Evolutionary conservation across 2,888 invertebrate species (phyloP).

Genomic region (Apomyelois bistriatella): DNA sequence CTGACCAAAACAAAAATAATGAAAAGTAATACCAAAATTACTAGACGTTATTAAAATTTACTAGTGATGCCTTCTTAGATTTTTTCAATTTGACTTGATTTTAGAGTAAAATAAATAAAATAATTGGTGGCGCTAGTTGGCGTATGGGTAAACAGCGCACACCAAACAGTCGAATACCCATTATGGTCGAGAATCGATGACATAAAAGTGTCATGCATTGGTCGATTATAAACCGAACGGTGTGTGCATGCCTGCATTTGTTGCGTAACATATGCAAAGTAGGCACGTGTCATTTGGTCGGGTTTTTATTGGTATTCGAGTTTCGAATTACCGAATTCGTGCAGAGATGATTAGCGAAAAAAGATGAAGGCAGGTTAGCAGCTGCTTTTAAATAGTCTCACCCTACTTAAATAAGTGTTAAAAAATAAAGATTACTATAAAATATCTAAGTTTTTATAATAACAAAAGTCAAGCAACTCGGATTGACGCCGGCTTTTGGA

Average conservation of each 20-base stretch:
- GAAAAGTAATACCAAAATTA: too few species aligned
- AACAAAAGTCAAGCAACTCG: too few species aligned
- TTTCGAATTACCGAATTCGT: neutral
- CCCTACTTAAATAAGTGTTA: neutral
- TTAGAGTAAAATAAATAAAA: too few species aligned
- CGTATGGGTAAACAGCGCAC: neutral
- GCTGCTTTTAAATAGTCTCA: neutral
- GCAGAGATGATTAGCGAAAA: constrained; percentile 11
- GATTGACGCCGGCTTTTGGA: too few species aligned
- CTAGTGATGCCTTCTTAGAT: too few species aligned
- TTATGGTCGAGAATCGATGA: constrained; percentile 36
- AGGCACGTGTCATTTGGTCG: constrained; percentile 42
- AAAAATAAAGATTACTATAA: neutral
- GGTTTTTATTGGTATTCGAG: constrained; percentile 11
- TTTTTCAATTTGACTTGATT: too few species aligned
- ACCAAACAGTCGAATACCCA: neutral
- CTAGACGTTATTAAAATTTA: too few species aligned
- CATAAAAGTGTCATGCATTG: constrained; percentile 54
- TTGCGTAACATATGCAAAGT: constrained; percentile 44
- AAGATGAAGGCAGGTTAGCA: constrained; percentile 1
- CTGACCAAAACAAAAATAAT: too few species aligned
- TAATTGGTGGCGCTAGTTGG: too few species aligned
- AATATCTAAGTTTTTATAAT: too few species aligned
- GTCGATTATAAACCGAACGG: constrained; percentile 37
- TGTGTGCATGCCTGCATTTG: constrained; percentile 29